Conservation (phyloP, 2,888 invertebrate species). For the Drosophila fulvimacula region DNA sequence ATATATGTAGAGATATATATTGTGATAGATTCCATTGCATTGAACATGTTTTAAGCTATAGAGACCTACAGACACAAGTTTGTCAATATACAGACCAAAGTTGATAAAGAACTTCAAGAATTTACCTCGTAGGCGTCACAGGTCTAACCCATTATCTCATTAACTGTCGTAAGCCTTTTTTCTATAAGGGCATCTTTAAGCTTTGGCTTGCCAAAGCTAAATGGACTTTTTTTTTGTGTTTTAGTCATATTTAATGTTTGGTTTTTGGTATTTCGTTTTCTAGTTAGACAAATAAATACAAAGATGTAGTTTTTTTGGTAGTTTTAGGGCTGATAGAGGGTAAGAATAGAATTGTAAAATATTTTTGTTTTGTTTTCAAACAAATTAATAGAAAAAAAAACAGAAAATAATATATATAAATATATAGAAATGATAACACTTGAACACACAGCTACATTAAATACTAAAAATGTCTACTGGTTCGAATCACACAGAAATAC, state of each 20-base stretch:
- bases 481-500: conserved; percentile 72
- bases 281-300: conserved; percentile 69
- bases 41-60: not conserved
- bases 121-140: not conserved
- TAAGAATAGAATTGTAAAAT: conserved; percentile 34
- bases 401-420: conserved; percentile 12
- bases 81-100: not conserved
- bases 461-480: conserved; percentile 54
- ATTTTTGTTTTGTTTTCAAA: conserved; percentile 3
- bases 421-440: conserved; percentile 14
- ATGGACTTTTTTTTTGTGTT: conserved; percentile 12
- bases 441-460: conserved; percentile 43
- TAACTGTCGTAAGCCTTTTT: not conserved
- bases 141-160: not conserved
- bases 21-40: not conserved
- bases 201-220: conserved; percentile 2
- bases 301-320: conserved; percentile 3
- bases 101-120: not conserved
- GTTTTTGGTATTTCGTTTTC: conserved; percentile 49
- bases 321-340: not conserved
- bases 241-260: conserved; percentile 28
- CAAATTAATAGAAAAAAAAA: conserved; percentile 15
- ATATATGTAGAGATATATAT: not conserved
- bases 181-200: not conserved
- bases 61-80: not conserved